phyloP scores from a whole-genome alignment of 1,140 invertebrate genomes.

The Chrysomallon squamiferum region DNA sequence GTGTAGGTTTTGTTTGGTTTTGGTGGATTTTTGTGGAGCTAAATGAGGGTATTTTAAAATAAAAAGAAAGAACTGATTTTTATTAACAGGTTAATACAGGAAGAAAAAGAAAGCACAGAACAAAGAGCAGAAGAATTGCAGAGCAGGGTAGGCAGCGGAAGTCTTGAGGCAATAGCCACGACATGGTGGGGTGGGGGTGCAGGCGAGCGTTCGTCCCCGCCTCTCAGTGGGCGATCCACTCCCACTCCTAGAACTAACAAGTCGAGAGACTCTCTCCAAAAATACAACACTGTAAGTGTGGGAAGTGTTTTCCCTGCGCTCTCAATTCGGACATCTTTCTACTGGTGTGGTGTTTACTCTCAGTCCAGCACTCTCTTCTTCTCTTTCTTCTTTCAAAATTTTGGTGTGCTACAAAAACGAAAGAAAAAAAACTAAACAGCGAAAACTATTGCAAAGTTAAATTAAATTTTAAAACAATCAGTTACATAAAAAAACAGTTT shows the following conservation, averaged over 20 bases:
- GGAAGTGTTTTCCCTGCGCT: conserved; percentile 5
- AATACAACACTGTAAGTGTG: conserved; percentile 79
- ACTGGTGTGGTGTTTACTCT: neutral
- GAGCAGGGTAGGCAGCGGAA: conserved; percentile 86
- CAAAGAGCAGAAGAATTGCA: conserved; percentile 96
- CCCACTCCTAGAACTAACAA: conserved; percentile 65
- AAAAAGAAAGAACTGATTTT: too few relatives aligned
- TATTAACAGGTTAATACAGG: conserved; percentile 83
- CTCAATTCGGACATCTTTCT: neutral
- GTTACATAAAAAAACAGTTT: too few relatives aligned
- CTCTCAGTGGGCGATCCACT: conserved; percentile 79
- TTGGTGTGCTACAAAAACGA: neutral
- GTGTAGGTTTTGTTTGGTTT: too few relatives aligned
- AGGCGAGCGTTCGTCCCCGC: conserved; percentile 69
- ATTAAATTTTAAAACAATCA: too few relatives aligned
- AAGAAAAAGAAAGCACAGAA: conserved; percentile 96
- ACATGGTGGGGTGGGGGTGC: conserved; percentile 40
- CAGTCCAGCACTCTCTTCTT: neutral
- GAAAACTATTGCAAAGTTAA: too few relatives aligned
- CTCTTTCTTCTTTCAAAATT: neutral
- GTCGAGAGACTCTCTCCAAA: conserved; percentile 77
- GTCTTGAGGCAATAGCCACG: conserved; percentile 55
- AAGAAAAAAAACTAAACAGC: too few relatives aligned
- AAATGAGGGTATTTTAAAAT: too few relatives aligned
- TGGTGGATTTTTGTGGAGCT: too few relatives aligned